phyloP scores from a whole-genome alignment of 2,797 vertebrate species.

The Tapera naevia region DNA sequence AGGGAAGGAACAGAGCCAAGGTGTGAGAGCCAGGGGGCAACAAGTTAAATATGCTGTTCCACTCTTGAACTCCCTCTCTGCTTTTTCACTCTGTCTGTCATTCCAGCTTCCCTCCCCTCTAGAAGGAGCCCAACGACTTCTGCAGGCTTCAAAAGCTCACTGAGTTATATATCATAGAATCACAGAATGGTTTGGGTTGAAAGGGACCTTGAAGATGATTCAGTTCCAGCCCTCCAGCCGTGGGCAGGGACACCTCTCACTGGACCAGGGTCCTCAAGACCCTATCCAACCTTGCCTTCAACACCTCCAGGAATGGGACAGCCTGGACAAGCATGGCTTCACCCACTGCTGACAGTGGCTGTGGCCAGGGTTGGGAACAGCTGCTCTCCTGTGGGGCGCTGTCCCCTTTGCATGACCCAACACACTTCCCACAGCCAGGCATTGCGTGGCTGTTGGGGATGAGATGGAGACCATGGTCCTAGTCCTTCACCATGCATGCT shows the following conservation, averaged over 20 bases:
- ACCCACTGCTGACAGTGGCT: not conserved
- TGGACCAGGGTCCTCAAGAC: too few species aligned
- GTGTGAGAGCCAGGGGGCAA: rapidly evolving
- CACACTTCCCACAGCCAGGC: rapidly evolving
- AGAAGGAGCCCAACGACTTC: not conserved
- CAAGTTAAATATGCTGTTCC: not conserved
- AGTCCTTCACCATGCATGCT: rapidly evolving
- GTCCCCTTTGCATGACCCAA: rapidly evolving
- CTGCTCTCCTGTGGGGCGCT: rapidly evolving
- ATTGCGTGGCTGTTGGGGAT: rapidly evolving
- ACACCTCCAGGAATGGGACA: too few species aligned
- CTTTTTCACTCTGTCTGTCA: rapidly evolving
- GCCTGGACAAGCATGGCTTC: too few species aligned
- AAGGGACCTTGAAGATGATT: too few species aligned
- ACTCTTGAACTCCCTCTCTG: not conserved
- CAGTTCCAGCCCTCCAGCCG: too few species aligned
- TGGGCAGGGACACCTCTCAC: too few species aligned
- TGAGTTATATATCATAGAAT: not conserved
- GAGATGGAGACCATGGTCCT: rapidly evolving
- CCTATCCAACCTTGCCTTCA: too few species aligned
- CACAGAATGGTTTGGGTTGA: too few species aligned
- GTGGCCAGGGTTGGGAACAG: rapidly evolving
- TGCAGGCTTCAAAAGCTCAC: not conserved
- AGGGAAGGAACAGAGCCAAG: rapidly evolving
- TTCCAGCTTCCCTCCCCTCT: not conserved